Percentiles rank a stretch among this genome's conserved stretches.
Evolutionary conservation across 2,888 invertebrate species (phyloP).

Genomic region (Dasypolia templi): DNA sequence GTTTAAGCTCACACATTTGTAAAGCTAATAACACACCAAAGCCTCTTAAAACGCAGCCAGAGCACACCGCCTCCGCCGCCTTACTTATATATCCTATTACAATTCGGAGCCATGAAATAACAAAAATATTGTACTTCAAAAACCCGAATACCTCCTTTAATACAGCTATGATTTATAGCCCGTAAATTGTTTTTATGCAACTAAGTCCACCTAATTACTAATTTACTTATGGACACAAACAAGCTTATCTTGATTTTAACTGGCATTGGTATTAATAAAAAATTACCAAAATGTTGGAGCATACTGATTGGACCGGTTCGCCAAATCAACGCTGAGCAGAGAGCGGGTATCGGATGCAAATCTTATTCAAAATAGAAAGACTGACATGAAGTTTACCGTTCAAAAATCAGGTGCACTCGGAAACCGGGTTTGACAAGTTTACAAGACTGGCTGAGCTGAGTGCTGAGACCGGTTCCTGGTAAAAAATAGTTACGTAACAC

Average conservation of each 20-base stretch:
- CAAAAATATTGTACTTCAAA: constrained; percentile 39
- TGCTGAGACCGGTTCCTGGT: constrained; percentile 61
- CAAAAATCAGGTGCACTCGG: constrained; percentile 60
- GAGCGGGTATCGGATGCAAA: constrained; percentile 44
- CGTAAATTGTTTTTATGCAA: constrained; percentile 50
- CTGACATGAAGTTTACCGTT: constrained; percentile 47
- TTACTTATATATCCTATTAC: constrained; percentile 55
- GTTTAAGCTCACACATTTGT: constrained; percentile 75
- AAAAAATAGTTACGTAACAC: constrained; percentile 66
- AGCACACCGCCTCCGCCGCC: constrained; percentile 38
- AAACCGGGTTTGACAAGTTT: constrained; percentile 58
- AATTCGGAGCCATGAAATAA: constrained; percentile 28
- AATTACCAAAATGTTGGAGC: constrained; percentile 29
- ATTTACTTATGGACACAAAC: constrained; percentile 56
- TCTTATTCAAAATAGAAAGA: constrained; percentile 47
- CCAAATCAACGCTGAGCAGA: constrained; percentile 20
- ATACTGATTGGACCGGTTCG: constrained; percentile 51
- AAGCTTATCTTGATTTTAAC: constrained; percentile 42
- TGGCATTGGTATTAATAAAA: constrained; percentile 34
- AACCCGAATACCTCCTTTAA: constrained; percentile 26
- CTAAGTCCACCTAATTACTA: constrained; percentile 40
- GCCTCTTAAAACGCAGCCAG: constrained; percentile 57
- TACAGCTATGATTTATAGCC: constrained; percentile 47
- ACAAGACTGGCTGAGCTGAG: constrained; percentile 43
- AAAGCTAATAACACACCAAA: constrained; percentile 68